Evolutionary conservation across 2,888 invertebrate species (phyloP), one percentile per base, ranked within the genome.

Genomic region (Meta bourneti): DNA sequence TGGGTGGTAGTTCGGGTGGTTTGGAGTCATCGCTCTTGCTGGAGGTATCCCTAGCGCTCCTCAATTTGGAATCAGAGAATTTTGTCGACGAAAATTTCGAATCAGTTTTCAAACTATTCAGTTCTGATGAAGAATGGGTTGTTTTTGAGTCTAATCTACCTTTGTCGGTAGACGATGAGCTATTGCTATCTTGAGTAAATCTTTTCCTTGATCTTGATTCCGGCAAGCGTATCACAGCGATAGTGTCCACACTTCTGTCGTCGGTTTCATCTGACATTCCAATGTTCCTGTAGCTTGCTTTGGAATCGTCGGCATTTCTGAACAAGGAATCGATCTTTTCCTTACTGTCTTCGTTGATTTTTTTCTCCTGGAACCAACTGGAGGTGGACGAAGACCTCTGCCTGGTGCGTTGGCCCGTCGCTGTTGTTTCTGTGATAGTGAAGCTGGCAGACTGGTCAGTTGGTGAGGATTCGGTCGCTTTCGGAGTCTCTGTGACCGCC

Each of bases 291-390:
- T 86, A 86, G 13, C 78, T 83, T 0, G 91, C 78, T 20, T 61
- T 83, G 52, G 91, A 92, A 69, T 92, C 91, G 11, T 92, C 91
- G 0, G 91, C 91, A 34, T 92, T 89, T 13, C 84, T 13, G 11
- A 92, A 92, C 8, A 92, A 34, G 13, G 91, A 79, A 49, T 92
- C 91, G 2, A 92, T 92, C n/a, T 92, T 92, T 20, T 92, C 84
- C 70, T 89, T 88, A 16, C 88, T 88, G 19, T 84, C 86, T 1
- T 85, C 89, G 13, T 86, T 86, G 6, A 88, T 51, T 69, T 92
- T 92, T 20, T 92, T 92, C 70, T 92, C 92, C 71, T 92, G 77
- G 48, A 92, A 92, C 92, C 92, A 92, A 78, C 92, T 92, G 34
- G 85, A 89, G 0, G 92, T 89, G 5, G 92, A 89, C 11, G 92